Conservation (phyloP, 2,797 vertebrate genomes). For the Heterohyrax brucei region DNA sequence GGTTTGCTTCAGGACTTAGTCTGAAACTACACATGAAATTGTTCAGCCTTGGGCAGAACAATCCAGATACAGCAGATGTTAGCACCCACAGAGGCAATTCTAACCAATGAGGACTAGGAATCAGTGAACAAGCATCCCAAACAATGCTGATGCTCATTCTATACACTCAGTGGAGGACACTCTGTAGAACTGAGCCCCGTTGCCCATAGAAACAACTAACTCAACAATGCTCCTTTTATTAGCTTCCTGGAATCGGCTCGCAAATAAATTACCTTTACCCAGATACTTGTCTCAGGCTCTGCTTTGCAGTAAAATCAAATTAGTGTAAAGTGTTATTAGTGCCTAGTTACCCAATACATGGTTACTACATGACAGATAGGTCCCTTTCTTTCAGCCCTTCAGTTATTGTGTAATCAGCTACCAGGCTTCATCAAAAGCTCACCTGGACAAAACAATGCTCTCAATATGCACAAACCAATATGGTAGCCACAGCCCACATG, state of each 20-base stretch:
- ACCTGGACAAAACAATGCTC: not conserved
- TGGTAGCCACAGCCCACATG: not conserved
- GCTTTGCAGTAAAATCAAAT: not conserved
- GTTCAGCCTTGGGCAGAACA: not conserved
- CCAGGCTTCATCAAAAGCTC: slow-evolving; percentile 25
- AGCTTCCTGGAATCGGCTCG: slow-evolving; percentile 14
- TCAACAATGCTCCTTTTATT: slow-evolving; percentile 13
- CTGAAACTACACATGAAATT: not conserved
- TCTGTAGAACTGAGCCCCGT: not conserved
- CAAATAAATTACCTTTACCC: slow-evolving; percentile 40
- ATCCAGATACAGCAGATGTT: not conserved
- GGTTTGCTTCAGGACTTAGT: not conserved
- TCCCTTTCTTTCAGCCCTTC: slow-evolving; percentile 11
- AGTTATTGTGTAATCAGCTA: slow-evolving; percentile 23
- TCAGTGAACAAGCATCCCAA: not conserved
- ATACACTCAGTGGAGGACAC: not conserved
- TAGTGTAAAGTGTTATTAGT: slow-evolving; percentile 16
- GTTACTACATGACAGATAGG: not conserved
- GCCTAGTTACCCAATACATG: not conserved
- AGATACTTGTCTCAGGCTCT: not conserved
- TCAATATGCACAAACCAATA: not conserved
- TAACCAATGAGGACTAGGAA: not conserved
- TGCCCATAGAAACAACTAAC: not conserved
- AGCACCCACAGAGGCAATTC: not conserved
- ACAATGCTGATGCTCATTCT: not conserved